phyloP scores from a whole-genome alignment of 2,113 vertebrate genomes.

The Istiophorus platypterus region DNA sequence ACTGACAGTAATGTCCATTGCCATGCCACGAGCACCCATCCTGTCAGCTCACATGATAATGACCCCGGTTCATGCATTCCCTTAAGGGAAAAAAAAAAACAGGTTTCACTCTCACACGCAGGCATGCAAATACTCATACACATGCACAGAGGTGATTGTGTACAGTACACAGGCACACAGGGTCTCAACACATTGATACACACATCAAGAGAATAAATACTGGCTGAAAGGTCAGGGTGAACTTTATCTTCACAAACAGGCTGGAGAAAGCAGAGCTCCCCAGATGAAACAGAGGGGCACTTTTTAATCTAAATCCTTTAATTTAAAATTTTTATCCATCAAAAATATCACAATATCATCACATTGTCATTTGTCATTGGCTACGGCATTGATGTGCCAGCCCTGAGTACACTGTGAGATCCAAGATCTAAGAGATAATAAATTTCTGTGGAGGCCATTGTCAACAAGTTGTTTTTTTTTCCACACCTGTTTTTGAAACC shows the following conservation, averaged over 20 bases:
- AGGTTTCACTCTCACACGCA: conserved; percentile 44
- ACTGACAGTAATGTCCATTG: conserved; percentile 1
- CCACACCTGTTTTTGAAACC: conserved; percentile 78
- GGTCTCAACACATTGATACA: conserved; percentile 69
- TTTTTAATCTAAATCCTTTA: conserved; percentile 69
- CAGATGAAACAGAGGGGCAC: conserved; percentile 74
- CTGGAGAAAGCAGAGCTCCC: conserved; percentile 73
- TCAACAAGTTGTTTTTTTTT: conserved; percentile 38
- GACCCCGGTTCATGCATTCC: conserved; percentile 54
- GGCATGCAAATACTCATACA: conserved; percentile 40
- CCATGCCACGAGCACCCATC: background rate
- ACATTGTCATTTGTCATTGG: conserved; percentile 48
- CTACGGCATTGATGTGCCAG: conserved; percentile 44
- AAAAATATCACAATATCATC: conserved; percentile 46
- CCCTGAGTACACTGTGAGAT: conserved; percentile 32
- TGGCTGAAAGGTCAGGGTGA: conserved; percentile 82
- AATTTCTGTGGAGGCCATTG: conserved; percentile 61
- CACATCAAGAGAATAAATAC: conserved; percentile 83
- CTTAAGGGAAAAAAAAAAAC: conserved; percentile 46
- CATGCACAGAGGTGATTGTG: conserved; percentile 50
- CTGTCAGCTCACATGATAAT: conserved; percentile 22
- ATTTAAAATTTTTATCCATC: conserved; percentile 49
- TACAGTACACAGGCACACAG: conserved; percentile 59
- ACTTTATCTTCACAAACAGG: conserved; percentile 84
- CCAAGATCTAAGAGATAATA: conserved; percentile 40